A percentile compares a stretch with the other conserved stretches of the same genome.
Conservation (phyloP, 2,888 invertebrate genomes). For the Allophyes oxyacanthae region DNA sequence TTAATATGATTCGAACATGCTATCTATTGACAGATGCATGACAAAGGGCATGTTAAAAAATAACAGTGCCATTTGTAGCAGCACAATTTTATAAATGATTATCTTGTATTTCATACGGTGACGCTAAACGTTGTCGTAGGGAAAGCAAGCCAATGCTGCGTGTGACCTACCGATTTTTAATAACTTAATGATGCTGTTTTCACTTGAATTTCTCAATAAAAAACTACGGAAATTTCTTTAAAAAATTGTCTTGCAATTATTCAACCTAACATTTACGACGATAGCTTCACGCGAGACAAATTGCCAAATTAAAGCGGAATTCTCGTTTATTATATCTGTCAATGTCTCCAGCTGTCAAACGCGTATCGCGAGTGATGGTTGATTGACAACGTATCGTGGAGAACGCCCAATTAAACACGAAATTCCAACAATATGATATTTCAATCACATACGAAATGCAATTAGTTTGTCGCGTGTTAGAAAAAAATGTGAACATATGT, state of each 20-base stretch:
- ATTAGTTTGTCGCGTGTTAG: slow-evolving; percentile 44
- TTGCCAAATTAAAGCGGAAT: slow-evolving; percentile 48
- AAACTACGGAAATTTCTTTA: slow-evolving; percentile 36
- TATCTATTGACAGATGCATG: too few species aligned
- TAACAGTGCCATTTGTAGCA: too few species aligned
- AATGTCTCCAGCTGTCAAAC: slow-evolving; percentile 41
- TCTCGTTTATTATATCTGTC: slow-evolving; percentile 40
- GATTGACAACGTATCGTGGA: slow-evolving; percentile 49
- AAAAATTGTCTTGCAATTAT: slow-evolving; percentile 31
- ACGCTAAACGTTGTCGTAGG: too few species aligned
- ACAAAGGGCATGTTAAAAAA: too few species aligned
- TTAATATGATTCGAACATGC: too few species aligned
- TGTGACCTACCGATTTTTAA: slow-evolving; percentile 42
- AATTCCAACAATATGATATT: slow-evolving; percentile 51
- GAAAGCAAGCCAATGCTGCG: slow-evolving; percentile 2
- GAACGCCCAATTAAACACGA: slow-evolving; percentile 45
- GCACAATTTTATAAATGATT: too few species aligned
- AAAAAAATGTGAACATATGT: slow-evolving; percentile 50
- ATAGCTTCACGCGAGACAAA: slow-evolving; percentile 42
- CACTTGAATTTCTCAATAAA: slow-evolving; percentile 3
- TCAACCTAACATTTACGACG: slow-evolving; percentile 33
- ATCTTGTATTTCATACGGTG: too few species aligned
- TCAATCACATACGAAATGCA: slow-evolving; percentile 48
- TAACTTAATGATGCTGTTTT: slow-evolving; percentile 32
- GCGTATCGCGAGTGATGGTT: slow-evolving; percentile 34